Evolutionary conservation across 92 coral and sea anemone species (phyloP).

Genomic region (Porites cylindrica): DNA sequence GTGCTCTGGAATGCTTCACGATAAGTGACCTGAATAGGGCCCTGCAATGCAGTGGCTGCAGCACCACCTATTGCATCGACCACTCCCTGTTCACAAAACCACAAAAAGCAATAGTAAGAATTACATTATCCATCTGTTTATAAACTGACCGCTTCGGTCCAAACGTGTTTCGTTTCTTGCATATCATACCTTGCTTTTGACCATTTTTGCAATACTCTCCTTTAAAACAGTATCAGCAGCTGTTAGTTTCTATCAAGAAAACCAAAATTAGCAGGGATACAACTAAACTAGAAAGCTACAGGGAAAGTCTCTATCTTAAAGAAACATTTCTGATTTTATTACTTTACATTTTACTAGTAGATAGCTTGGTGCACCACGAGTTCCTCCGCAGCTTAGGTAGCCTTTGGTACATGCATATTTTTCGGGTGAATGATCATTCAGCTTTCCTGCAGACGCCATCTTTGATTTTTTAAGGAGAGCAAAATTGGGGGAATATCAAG

Average conservation of each 20-base stretch:
- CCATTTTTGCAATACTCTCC: constrained; percentile 91
- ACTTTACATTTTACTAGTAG: too few species aligned
- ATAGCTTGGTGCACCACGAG: too few species aligned
- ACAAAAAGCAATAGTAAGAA: neutral
- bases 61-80: constrained; percentile 92
- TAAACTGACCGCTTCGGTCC: too few species aligned
- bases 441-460: too few species aligned
- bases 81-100: constrained; percentile 65
- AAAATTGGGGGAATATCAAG: too few species aligned
- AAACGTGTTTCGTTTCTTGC: neutral
- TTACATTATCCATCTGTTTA: too few species aligned
- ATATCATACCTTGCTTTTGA: constrained; percentile 86
- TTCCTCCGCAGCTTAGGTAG: too few species aligned
- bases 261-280: neutral
- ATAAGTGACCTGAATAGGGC: constrained; percentile 82
- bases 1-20: constrained; percentile 87
- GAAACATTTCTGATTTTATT: too few species aligned
- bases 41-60: constrained; percentile 89
- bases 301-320: too few species aligned
- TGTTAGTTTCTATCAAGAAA: constrained; percentile 81
- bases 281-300: neutral
- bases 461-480: too few species aligned
- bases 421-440: too few species aligned
- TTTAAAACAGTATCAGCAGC: constrained; percentile 92
- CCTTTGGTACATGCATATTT: too few species aligned